phyloP scores from a whole-genome alignment of 2,797 vertebrate genomes.

The Sebastes vulpes region DNA sequence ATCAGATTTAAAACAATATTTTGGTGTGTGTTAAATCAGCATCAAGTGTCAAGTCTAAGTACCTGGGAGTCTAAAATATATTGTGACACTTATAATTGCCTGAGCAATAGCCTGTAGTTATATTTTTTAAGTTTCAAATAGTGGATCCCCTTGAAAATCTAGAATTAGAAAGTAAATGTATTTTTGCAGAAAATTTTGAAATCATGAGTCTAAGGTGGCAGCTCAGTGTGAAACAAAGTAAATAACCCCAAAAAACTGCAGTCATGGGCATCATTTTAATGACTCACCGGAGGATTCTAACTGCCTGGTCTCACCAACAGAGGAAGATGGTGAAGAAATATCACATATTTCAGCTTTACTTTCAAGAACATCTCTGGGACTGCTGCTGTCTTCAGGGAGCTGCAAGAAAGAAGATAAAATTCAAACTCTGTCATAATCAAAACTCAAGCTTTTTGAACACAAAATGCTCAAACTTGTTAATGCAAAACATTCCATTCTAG shows the following conservation, averaged over 20 bases:
- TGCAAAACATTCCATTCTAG: not conserved
- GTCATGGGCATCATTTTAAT: not conserved
- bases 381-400: constrained; percentile 22
- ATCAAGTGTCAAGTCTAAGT: not conserved
- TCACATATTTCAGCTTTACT: constrained; percentile 12
- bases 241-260: not conserved
- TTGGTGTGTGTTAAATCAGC: not conserved
- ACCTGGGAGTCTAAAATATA: not conserved
- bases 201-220: not conserved
- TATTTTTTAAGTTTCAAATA: not conserved
- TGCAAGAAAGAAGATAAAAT: constrained; percentile 14
- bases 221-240: not conserved
- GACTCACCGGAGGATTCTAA: constrained; percentile 27
- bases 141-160: not conserved
- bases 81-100: not conserved
- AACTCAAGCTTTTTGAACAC: not conserved
- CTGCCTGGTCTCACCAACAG: not conserved
- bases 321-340: not conserved
- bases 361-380: not conserved
- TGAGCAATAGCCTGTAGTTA: not conserved
- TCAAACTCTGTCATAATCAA: not conserved
- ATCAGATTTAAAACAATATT: not conserved
- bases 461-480: not conserved
- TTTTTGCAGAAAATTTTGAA: not conserved
- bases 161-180: not conserved